Conservation (phyloP, 92 coral and sea anemone species). For the Zoanthus sansibaricus region DNA sequence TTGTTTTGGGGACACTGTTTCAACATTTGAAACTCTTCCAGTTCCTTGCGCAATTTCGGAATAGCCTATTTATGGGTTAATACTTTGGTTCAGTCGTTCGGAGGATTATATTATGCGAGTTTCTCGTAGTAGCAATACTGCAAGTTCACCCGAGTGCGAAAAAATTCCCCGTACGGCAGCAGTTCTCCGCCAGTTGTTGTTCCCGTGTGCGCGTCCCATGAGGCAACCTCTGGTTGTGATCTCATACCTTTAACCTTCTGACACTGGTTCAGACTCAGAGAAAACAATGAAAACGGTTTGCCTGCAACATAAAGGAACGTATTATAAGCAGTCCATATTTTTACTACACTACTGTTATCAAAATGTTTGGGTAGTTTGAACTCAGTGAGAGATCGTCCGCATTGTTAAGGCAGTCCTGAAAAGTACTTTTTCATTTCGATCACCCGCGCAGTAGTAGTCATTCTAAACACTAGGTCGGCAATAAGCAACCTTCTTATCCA, state of each 20-base stretch:
- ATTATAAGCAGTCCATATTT: background rate
- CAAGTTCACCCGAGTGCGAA: slow-evolving; percentile 2
- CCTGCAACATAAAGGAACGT: background rate
- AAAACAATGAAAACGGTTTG: slow-evolving; percentile 25
- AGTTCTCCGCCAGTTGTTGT: background rate
- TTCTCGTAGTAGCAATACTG: slow-evolving; percentile 32
- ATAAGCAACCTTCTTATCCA: too few species aligned
- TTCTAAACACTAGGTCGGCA: too few species aligned
- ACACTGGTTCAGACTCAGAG: slow-evolving; percentile 20
- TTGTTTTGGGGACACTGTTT: too few species aligned
- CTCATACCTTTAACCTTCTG: slow-evolving; percentile 28
- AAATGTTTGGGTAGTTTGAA: too few species aligned
- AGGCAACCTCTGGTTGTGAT: slow-evolving; percentile 20
- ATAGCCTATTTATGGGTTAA: too few species aligned
- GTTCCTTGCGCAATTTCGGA: too few species aligned
- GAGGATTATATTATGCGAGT: background rate
- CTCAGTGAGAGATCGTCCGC: too few species aligned
- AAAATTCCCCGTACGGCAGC: slow-evolving; percentile 17
- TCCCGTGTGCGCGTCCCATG: slow-evolving; percentile 42
- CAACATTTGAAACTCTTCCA: too few species aligned
- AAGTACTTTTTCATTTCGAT: too few species aligned
- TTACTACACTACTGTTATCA: background rate
- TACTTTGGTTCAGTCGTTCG: too few species aligned
- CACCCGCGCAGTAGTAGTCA: too few species aligned
- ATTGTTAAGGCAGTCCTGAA: too few species aligned